A percentile compares a stretch with the other conserved stretches of the same genome.
These are phyloP conservation scores for Cinclus mexicanus DNA, from an alignment of 2,113 vertebrate genomes.

Conservation along the genomic window DNA sequence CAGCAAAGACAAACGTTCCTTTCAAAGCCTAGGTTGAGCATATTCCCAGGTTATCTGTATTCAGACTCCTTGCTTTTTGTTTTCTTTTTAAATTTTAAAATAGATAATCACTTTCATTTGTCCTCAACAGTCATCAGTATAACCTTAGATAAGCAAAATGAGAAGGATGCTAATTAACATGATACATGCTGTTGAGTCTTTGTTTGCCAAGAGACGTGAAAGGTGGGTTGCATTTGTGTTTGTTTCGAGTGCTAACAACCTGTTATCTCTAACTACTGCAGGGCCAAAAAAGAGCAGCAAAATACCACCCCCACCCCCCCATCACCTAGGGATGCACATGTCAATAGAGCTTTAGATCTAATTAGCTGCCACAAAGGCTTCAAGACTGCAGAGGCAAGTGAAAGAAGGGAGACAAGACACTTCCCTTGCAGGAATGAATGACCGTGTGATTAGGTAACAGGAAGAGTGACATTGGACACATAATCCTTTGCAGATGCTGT, in stretches of 20 bases:
- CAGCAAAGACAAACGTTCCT: not conserved
- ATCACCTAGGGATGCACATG: not conserved
- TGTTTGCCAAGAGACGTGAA: not conserved
- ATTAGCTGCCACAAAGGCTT: slow-evolving; percentile 26
- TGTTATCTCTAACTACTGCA: not conserved
- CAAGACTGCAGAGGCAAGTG: not conserved
- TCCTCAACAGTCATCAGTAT: not conserved
- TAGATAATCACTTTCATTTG: not conserved
- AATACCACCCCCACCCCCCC: accelerated
- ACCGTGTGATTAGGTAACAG: not conserved
- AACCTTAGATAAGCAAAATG: slow-evolving; percentile 1
- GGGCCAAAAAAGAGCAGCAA: not conserved
- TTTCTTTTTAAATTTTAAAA: not conserved
- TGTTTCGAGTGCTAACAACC: not conserved
- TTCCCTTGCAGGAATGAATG: not conserved
- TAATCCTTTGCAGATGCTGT: not conserved
- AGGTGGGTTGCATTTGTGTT: not conserved
- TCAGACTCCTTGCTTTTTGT: not conserved
- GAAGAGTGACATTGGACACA: not conserved
- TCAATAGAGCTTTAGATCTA: not conserved
- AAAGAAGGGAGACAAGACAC: not conserved
- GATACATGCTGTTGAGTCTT: not conserved
- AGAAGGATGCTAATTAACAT: not conserved
- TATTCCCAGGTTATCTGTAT: not conserved
- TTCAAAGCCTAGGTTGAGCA: not conserved